Evolutionary conservation across 2,888 invertebrate species (phyloP).

Genomic region (Gymnosoma rotundatum): DNA sequence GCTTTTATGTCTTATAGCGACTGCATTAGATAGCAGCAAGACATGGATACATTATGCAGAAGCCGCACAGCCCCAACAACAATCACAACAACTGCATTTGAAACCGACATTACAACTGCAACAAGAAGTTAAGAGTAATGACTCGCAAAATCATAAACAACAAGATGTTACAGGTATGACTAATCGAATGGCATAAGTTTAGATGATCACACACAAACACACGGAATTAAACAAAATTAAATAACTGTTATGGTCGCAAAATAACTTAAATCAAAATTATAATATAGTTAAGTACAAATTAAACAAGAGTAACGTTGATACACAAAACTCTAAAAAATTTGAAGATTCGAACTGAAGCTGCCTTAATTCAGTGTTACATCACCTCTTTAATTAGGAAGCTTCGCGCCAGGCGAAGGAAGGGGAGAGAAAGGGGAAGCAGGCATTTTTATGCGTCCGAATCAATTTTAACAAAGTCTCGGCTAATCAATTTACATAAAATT

Average conservation of each 20-base stretch:
- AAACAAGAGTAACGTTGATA: too few relatives aligned
- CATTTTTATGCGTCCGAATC: too few relatives aligned
- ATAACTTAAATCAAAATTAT: constrained; percentile 2
- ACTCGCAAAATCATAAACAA: constrained; percentile 51
- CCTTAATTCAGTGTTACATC: too few relatives aligned
- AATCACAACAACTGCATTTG: constrained; percentile 70
- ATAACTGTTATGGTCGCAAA: constrained; percentile 52
- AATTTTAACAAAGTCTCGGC: too few relatives aligned
- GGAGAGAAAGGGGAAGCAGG: too few relatives aligned
- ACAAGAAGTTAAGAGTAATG: constrained; percentile 62
- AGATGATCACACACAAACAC: not conserved
- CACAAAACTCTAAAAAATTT: too few relatives aligned
- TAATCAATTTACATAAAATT: too few relatives aligned
- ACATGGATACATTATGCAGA: constrained; percentile 60
- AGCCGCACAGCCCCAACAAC: constrained; percentile 52
- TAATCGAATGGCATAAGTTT: constrained; percentile 51
- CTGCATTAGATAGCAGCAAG: constrained; percentile 43
- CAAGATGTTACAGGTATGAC: constrained; percentile 68
- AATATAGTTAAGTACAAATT: too few relatives aligned
- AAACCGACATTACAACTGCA: constrained; percentile 57
- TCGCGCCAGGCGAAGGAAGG: too few relatives aligned
- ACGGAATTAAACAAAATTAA: constrained; percentile 34
- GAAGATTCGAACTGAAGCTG: too few relatives aligned
- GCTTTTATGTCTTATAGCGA: constrained; percentile 65
- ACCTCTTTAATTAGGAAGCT: too few relatives aligned